These are phyloP conservation scores for Ichneumoninae sp. DNA, from an alignment of 2,888 invertebrate genomes.

Conservation along the genomic window DNA sequence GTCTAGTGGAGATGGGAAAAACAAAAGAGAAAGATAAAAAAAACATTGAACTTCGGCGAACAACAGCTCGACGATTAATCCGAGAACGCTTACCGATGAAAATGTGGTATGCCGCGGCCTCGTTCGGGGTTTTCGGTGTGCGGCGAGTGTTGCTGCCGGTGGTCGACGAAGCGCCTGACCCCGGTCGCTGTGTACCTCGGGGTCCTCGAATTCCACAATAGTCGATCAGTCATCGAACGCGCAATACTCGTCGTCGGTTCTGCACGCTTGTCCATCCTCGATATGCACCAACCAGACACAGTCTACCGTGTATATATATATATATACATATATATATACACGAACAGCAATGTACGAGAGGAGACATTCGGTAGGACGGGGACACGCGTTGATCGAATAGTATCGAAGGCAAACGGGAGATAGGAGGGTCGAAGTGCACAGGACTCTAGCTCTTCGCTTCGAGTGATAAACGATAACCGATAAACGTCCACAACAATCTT, in stretches of 20 bases:
- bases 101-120: constrained; percentile 6
- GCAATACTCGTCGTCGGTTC: constrained; percentile 52
- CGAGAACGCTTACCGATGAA: constrained; percentile 15
- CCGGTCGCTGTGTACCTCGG: neutral
- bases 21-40: neutral
- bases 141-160: constrained; percentile 1
- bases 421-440: constrained; percentile 9
- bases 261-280: constrained; percentile 44
- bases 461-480: constrained; percentile 63
- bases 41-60: neutral
- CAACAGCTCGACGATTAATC: neutral
- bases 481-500: constrained; percentile 59
- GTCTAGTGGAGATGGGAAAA: neutral
- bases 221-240: constrained; percentile 61
- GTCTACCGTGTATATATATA: constrained; percentile 1
- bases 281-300: constrained; percentile 20
- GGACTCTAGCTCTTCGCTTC: constrained; percentile 38
- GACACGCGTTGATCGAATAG: constrained; percentile 60
- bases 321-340: constrained; percentile 36
- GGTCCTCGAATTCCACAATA: constrained; percentile 47
- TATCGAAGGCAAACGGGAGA: constrained; percentile 47
- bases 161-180: constrained; percentile 24
- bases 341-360: constrained; percentile 23
- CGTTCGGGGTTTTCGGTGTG: constrained; percentile 24
- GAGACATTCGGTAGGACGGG: constrained; percentile 48